These are phyloP conservation scores for Crossaster papposus DNA, from an alignment of 53 echinoderm and acorn worm species.

Conservation along the genomic window DNA sequence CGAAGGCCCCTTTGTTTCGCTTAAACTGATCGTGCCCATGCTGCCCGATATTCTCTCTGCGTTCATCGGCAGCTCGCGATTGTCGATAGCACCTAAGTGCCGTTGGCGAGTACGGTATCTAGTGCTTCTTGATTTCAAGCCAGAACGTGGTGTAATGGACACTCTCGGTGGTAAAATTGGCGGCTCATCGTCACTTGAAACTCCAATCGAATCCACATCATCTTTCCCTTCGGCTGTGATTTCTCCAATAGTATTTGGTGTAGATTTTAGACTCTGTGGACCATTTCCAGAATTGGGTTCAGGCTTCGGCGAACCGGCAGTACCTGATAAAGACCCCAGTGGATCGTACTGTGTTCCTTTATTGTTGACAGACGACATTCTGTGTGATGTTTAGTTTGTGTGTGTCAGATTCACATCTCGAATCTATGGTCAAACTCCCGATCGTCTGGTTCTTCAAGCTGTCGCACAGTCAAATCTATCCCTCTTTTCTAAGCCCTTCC, in stretches of 20 bases:
- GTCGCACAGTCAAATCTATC: not conserved
- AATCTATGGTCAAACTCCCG: not conserved
- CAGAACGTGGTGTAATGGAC: slow-evolving; percentile 23
- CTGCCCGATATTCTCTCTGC: slow-evolving; percentile 7
- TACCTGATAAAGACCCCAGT: not conserved
- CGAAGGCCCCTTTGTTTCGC: slow-evolving; percentile 1
- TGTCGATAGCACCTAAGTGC: not conserved
- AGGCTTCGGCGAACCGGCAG: not conserved
- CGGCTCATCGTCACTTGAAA: slow-evolving; percentile 30
- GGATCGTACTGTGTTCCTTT: slow-evolving; percentile 50
- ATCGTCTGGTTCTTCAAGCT: not conserved
- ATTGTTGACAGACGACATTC: slow-evolving; percentile 28
- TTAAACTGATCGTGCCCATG: not conserved
- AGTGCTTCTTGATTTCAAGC: slow-evolving; percentile 9
- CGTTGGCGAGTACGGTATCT: not conserved
- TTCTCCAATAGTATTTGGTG: not conserved
- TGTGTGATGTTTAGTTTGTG: not conserved
- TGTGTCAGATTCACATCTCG: not conserved
- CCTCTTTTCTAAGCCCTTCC: not conserved
- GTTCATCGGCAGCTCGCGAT: not conserved
- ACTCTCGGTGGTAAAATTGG: slow-evolving; percentile 33
- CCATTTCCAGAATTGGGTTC: not conserved
- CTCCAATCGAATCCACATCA: not conserved
- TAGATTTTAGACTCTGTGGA: not conserved
- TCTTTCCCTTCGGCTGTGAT: not conserved